phyloP scores from a whole-genome alignment of 2,888 invertebrate species.

The Seira musarum region DNA sequence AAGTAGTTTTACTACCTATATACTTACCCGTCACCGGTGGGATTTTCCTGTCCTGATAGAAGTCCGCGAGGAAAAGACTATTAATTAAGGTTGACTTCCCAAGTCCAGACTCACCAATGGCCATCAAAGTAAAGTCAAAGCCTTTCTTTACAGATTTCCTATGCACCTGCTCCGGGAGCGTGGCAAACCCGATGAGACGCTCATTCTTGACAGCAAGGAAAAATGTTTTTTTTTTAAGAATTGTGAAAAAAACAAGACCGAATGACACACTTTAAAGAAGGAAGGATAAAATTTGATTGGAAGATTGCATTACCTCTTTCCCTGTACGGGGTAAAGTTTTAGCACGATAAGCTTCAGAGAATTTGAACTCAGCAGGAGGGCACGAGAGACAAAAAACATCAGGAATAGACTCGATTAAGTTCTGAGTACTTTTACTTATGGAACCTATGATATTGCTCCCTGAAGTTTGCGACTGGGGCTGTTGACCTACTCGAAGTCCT shows the following conservation, averaged over 20 bases:
- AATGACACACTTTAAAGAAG: background rate
- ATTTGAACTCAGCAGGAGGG: slow-evolving; percentile 70
- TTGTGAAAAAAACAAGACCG: slow-evolving; percentile 20
- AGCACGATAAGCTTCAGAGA: slow-evolving; percentile 70
- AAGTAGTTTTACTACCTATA: no score
- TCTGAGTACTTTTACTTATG: slow-evolving; percentile 69
- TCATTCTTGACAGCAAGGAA: slow-evolving; percentile 66
- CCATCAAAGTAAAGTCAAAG: slow-evolving; percentile 98
- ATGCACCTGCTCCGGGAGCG: slow-evolving; percentile 97
- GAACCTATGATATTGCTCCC: slow-evolving; percentile 49
- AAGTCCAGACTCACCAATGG: slow-evolving; percentile 74
- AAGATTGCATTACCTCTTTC: slow-evolving; percentile 64
- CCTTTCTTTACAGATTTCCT: slow-evolving; percentile 98
- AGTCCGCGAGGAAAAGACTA: slow-evolving; percentile 93
- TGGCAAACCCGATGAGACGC: slow-evolving; percentile 86
- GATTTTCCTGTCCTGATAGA: slow-evolving; percentile 87
- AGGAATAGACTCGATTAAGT: slow-evolving; percentile 68
- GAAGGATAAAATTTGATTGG: background rate
- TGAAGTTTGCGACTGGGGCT: slow-evolving; percentile 28
- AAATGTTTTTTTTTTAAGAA: slow-evolving; percentile 9
- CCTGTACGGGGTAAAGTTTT: slow-evolving; percentile 70
- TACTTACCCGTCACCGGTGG: slow-evolving; percentile 66
- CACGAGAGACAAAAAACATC: slow-evolving; percentile 70
- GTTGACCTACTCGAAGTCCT: slow-evolving; percentile 34
- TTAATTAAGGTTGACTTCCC: slow-evolving; percentile 97